Percentiles rank a stretch among this genome's conserved stretches.
phyloP scores from a whole-genome alignment of 2,797 vertebrate species.

The Malurus leucopterus region DNA sequence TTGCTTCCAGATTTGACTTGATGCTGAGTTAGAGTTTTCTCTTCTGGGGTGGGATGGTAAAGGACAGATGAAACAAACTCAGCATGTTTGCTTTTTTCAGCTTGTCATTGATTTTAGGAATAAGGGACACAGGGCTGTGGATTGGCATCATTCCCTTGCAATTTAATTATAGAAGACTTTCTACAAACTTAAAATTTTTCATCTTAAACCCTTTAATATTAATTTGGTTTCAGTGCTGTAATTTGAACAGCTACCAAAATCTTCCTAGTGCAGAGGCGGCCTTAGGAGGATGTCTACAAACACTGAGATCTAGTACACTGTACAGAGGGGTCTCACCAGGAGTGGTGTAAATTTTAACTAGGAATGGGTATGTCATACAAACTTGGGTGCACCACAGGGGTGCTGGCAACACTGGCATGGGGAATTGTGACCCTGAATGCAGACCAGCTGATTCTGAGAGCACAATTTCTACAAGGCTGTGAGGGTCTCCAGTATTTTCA shows the following conservation, averaged over 20 bases:
- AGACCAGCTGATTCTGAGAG: neutral
- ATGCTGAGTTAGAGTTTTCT: neutral
- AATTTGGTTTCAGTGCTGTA: neutral
- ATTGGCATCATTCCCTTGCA: neutral
- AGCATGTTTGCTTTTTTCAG: neutral
- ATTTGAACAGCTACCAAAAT: neutral
- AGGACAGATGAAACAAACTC: neutral
- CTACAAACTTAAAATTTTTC: neutral
- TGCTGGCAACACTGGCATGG: neutral
- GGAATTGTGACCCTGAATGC: neutral
- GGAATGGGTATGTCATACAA: accelerated
- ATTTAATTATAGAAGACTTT: neutral
- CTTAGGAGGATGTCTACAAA: neutral
- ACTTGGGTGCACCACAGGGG: neutral
- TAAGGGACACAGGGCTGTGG: neutral
- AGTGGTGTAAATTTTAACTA: neutral
- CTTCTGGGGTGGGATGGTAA: neutral
- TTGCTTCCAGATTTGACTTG: neutral
- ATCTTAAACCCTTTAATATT: neutral
- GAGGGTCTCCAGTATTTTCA: neutral
- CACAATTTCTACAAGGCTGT: neutral
- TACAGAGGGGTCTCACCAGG: neutral
- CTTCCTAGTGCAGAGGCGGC: neutral
- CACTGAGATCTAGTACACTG: neutral
- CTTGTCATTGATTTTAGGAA: neutral